Evolutionary conservation across 2,888 invertebrate genomes (phyloP), one percentile per base, ranked within the genome.

Genomic region (Synergus laeviventris): DNA sequence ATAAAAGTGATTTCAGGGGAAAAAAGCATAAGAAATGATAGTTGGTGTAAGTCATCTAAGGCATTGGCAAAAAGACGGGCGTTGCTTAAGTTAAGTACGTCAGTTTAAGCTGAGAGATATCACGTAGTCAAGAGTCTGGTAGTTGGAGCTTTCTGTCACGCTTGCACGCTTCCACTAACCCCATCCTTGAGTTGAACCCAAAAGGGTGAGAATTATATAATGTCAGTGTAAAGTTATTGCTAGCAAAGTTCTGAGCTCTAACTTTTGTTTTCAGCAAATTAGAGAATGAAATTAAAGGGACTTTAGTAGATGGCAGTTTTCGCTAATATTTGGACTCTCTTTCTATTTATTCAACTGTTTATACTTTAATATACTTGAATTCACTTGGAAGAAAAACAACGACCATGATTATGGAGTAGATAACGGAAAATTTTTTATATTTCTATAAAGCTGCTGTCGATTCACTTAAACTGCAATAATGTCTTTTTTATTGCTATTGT

Each of bases 41-140:
- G 4, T 18, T 18, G 38, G 16, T 5, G 16, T n/a, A 42, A 39
- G 39, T 21, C 42, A 31, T 31, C 31, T 31, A 3, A 5, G n/a
- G 14, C 24, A 42, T 39, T 42, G 38, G 14, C 16, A 12, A 70
- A 42, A 39, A 14, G 70, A 18, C 76, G 39, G 79, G 78, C 81
- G 81, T 83, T 82, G 85, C 84, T 88, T 84, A 83, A 84, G 81
- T 86, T 84, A 85, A 88, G 86, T 85, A 83, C 84, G 85, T 83
- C 83, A 83, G 86, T 85, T 87, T 88, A 87, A 87, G 83, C 85
- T 79, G 24, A 79, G 82, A 77, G 83, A 78, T 87, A 84, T 86
- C 85, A 81, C 31, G 49, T 45, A 70, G 70, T n/a, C 70, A 31
- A 73, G 18, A 75, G 62, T 59, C 9, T 59, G 21, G 75, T 75